phyloP scores from a whole-genome alignment of 1,140 invertebrate species.

The Saccostrea cuccullata region DNA sequence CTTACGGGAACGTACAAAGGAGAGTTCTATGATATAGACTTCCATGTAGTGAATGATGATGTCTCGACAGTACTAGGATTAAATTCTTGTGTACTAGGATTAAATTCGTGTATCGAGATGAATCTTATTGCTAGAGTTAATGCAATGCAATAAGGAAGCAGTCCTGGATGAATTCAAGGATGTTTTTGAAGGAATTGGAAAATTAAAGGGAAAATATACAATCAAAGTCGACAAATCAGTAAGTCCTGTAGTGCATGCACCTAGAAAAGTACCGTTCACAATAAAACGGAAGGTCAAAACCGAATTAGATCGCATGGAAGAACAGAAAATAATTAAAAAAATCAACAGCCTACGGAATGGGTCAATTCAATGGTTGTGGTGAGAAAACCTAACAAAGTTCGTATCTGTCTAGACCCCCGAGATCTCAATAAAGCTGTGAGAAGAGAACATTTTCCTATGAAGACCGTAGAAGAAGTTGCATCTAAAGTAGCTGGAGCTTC shows the following conservation, averaged over 20 bases:
- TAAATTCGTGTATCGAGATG: too few relatives aligned
- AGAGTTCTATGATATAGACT: too few relatives aligned
- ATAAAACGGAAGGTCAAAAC: background rate
- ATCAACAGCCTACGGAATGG: too few relatives aligned
- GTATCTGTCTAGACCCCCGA: conserved; percentile 53
- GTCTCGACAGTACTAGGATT: too few relatives aligned
- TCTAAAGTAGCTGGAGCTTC: too few relatives aligned
- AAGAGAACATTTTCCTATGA: conserved; percentile 50
- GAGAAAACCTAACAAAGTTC: conserved; percentile 63
- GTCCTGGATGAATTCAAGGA: conserved; percentile 7
- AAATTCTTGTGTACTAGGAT: too few relatives aligned
- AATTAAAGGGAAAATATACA: background rate
- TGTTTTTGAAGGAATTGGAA: conserved; percentile 11
- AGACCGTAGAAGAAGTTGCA: conserved; percentile 46
- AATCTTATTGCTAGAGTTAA: too few relatives aligned
- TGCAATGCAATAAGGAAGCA: background rate
- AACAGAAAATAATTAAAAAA: background rate
- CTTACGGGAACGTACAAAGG: too few relatives aligned
- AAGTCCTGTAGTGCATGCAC: conserved; percentile 13
- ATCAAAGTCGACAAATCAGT: background rate
- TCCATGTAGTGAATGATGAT: too few relatives aligned
- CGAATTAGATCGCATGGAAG: background rate
- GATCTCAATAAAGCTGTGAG: conserved; percentile 57
- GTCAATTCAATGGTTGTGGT: conserved; percentile 55
- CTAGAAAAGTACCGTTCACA: background rate